These are phyloP conservation scores for Philantomba maxwellii DNA, from an alignment of 2,113 vertebrate species.

Conservation along the genomic window DNA sequence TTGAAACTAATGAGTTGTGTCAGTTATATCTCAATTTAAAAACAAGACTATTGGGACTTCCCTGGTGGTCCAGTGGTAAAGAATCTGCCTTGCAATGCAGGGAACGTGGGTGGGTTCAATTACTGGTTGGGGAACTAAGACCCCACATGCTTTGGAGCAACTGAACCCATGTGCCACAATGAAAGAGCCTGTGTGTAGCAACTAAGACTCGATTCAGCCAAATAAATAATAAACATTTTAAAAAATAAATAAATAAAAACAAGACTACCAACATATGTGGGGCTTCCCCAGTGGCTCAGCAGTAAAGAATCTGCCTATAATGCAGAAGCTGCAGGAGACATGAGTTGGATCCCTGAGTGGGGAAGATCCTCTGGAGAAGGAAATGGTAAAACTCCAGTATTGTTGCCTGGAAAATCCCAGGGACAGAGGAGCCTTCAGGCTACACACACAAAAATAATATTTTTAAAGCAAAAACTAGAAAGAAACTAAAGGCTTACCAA, in stretches of 20 bases:
- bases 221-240: not conserved
- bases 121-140: not conserved
- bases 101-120: not conserved
- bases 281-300: not conserved
- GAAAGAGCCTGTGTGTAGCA: not conserved
- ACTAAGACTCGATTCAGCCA: not conserved
- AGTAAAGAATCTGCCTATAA: not conserved
- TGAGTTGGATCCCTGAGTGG: not conserved
- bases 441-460: not conserved
- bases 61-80: not conserved
- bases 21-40: not conserved
- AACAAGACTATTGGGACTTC: not conserved
- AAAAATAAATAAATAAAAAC: not conserved
- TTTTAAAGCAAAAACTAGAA: conserved; percentile 3
- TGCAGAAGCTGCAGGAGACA: not conserved
- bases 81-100: not conserved
- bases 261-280: not conserved
- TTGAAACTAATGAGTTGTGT: not conserved
- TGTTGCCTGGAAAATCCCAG: not conserved
- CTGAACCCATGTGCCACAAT: not conserved
- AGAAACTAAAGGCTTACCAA: not conserved
- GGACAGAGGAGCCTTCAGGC: not conserved
- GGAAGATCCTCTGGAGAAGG: not conserved
- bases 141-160: not conserved
- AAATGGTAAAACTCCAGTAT: not conserved